Evolutionary conservation across 2,113 vertebrate species (phyloP).

Genomic region (Oophaga pumilio): DNA sequence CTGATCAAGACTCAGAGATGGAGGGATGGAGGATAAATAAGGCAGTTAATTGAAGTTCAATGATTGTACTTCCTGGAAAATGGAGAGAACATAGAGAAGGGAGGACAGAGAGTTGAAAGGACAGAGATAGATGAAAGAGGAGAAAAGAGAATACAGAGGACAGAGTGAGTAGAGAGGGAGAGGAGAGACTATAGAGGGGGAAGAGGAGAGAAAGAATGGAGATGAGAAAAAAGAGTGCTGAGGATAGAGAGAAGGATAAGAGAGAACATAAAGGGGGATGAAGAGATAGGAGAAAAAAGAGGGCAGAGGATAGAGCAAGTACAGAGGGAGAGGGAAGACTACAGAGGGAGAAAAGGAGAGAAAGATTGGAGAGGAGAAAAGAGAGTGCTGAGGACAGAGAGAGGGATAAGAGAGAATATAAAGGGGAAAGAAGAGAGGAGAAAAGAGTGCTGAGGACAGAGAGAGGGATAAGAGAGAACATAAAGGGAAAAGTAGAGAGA

Average conservation of each 20-base stretch:
- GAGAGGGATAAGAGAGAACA: background rate
- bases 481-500: background rate
- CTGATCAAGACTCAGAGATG: background rate
- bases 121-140: background rate
- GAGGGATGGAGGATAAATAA: background rate
- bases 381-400: background rate
- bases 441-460: background rate
- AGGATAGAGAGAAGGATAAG: background rate
- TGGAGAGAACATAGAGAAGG: background rate
- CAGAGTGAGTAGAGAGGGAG: background rate
- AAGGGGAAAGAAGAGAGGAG: background rate
- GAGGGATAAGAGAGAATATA: background rate
- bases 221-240: background rate
- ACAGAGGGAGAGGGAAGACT: background rate
- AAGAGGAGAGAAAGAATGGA: too few species aligned
- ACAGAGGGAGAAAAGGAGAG: background rate
- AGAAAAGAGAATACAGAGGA: background rate
- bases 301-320: background rate
- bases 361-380: background rate
- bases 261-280: background rate
- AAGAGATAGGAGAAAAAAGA: background rate
- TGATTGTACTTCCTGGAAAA: conserved; percentile 16
- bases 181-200: background rate
- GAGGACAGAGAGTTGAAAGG: background rate
- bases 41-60: conserved; percentile 27